Conservation (phyloP, 2,888 invertebrate genomes). For the Limnephilus lunatus region DNA sequence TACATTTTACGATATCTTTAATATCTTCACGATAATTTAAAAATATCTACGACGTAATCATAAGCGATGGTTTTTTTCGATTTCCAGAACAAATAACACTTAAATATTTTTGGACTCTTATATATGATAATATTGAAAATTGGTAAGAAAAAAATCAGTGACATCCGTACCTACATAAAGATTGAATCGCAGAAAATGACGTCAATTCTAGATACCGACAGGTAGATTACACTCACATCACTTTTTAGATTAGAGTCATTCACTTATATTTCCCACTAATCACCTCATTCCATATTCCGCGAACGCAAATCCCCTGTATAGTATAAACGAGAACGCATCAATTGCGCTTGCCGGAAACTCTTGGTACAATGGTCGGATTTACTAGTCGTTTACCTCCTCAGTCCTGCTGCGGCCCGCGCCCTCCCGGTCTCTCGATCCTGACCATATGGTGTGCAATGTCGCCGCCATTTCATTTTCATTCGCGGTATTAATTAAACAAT, state of each 20-base stretch:
- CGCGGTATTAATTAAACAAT: constrained; percentile 4
- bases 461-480: constrained; percentile 10
- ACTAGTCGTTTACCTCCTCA: constrained; percentile 44
- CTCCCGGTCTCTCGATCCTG: constrained; percentile 61
- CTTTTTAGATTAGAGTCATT: no score
- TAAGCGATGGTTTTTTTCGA: background rate
- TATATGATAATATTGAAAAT: background rate
- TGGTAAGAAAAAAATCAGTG: background rate
- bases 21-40: no score
- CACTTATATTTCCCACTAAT: background rate
- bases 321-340: constrained; percentile 61
- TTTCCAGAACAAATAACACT: background rate
- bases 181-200: no score
- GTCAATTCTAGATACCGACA: no score
- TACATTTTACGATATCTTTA: no score
- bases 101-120: background rate
- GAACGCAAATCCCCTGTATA: background rate
- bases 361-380: constrained; percentile 43
- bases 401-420: constrained; percentile 55
- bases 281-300: no score
- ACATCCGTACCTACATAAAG: no score
- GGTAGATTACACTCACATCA: no score
- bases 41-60: no score
- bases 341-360: constrained; percentile 60
- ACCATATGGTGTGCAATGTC: constrained; percentile 63